Base-by-base conservation (phyloP, 2,113 vertebrate genomes). In the Agapornis roseicollis region DNA sequence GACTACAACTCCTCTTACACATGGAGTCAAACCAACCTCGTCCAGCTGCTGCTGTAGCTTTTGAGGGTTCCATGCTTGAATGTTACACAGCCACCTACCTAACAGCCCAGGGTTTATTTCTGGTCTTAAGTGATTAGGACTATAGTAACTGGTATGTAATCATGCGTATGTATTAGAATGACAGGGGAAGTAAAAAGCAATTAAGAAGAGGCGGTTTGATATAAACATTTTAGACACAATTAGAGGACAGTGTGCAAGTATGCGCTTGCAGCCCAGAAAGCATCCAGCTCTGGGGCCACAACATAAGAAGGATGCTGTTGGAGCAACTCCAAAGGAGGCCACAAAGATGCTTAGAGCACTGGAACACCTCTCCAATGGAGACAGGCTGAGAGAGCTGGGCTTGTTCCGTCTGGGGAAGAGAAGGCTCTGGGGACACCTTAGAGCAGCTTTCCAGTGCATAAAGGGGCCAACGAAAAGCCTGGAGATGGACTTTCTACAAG, bases 101-200 rank as follows among this genome's bases (percentile, higher is more conserved):
- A 28, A 31, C 46, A 55, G 50, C 50, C 31, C 50, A 1, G 42
- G 37, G 17, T 19, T 20, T 9, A 14, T 55, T 58, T 24, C 56
- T 58, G 56, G 33, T 27, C 37, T 2, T 7, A 23, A 44, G 50
- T 1, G 2, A 24, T 39, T 17, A 47, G 37, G 47, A 18, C 35
- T 28, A 3, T 2, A 29, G n/a, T 29, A 58, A 56, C 22, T 7
- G 12, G 25, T 22, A 50, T 9, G 58, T 7, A 37, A 52, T 11
- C 22, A 2, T 1, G 7, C 13, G 37, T 20, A 11, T 1, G 2
- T 19, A 29, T 3, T 8, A 53, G 39, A 18, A 28, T 65, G 46
- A 41, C 3, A 25, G 39, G 29, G 60, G 33, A 66, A 73, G 37
- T 13, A 58, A 28, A 77, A 18, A 2, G 11, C 61, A 61, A 6